Conservation (phyloP, 2,888 invertebrate genomes). For the Pristionchus fissidentatus region DNA sequence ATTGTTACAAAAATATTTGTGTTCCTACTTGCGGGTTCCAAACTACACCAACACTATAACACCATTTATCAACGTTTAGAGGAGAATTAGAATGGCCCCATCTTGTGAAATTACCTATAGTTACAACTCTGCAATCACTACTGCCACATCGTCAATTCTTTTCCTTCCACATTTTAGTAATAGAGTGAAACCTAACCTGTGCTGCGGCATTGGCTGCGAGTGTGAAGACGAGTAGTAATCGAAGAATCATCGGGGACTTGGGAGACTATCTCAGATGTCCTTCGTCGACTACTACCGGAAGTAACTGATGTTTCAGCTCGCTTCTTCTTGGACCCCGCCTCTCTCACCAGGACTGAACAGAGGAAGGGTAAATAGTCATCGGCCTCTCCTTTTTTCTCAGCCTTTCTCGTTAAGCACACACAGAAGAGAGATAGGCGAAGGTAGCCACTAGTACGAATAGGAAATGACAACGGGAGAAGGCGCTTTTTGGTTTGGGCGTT, state of each 20-base stretch:
- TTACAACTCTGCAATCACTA: neutral
- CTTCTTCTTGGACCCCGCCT: neutral
- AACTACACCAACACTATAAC: too few relatives aligned
- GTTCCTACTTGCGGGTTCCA: too few relatives aligned
- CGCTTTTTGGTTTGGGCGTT: too few relatives aligned
- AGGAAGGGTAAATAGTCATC: slow-evolving; percentile 17
- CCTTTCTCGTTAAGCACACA: neutral
- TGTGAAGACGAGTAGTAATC: neutral
- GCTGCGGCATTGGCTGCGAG: neutral
- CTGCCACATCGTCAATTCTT: neutral
- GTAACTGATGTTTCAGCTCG: too few relatives aligned
- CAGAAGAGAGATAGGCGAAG: neutral
- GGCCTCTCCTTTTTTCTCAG: slow-evolving; percentile 36
- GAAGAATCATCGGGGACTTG: neutral
- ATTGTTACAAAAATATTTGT: too few relatives aligned
- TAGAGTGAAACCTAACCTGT: neutral
- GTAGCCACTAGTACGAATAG: slow-evolving; percentile 33
- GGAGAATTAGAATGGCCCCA: too few relatives aligned
- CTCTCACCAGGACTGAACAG: slow-evolving; percentile 4
- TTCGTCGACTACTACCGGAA: slow-evolving; percentile 4
- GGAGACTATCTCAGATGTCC: neutral
- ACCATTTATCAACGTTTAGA: too few relatives aligned
- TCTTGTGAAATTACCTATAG: neutral
- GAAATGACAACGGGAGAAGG: neutral
- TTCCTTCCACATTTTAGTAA: neutral